Evolutionary conservation across 2,888 invertebrate species (phyloP), one percentile per base, ranked within the genome.

Genomic region (Sacculina carcini): DNA sequence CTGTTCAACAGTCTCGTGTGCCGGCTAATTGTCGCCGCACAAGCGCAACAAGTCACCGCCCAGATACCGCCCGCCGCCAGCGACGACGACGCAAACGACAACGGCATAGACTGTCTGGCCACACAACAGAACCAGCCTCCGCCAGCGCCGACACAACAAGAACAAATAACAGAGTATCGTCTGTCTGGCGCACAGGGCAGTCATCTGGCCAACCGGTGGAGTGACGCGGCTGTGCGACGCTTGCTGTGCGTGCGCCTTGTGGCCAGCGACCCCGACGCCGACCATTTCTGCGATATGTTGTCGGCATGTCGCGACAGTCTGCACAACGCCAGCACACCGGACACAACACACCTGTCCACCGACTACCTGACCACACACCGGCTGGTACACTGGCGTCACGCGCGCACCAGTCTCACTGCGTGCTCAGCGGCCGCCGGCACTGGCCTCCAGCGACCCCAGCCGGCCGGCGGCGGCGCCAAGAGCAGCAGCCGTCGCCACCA

Each of bases 211-310:
- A 66, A 5, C 60, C 63, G 40, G 62, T 64, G 38, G 62, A 63
- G 12, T 52, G 65, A 29, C 62, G 65, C 51, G 56, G 66, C 23
- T 61, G 61, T 53, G 59, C 65, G 34, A 55, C 66, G 10, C 62
- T 62, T 24, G 58, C 59, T 5, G 58, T 59, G 52, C 62, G 64
- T 0, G 61, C 61, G 60, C 53, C 58, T 26, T 61, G 61, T 24
- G 54, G 61, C 16, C 52, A 61, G 34, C 58, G 56, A 5, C 50
- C 58, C 38, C 54, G 57, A 65, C 14, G 61, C 62, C 14, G 54
- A 58, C 38, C 67, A 67, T 56, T 58, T 67, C 23, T 67, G 66
- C 66, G 64, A 67, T 52, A 59, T 67, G 47, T 63, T 66, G 16
- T 57, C 58, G 4, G 62, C 66, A 24, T n/a, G n/a, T n/a, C n/a